phyloP scores from a whole-genome alignment of 2,797 vertebrate genomes.

The Peromyscus nudipes region DNA sequence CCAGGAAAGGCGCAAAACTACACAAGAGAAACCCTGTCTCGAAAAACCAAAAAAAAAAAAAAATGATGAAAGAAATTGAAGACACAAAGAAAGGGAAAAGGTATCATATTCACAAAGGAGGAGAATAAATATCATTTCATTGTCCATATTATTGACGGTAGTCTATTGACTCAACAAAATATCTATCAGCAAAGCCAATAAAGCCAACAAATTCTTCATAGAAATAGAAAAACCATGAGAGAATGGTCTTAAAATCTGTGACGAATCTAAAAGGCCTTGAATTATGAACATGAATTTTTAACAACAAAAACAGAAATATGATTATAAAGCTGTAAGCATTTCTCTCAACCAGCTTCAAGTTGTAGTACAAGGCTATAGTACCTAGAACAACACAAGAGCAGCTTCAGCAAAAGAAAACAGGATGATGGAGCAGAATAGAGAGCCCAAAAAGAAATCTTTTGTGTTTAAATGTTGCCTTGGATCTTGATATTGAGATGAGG shows the following conservation, averaged over 20 bases:
- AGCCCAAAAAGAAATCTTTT: not conserved
- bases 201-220: not conserved
- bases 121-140: not conserved
- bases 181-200: not conserved
- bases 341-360: not conserved
- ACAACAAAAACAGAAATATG: not conserved
- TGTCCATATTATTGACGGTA: not conserved
- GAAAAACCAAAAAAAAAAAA: too few relatives aligned
- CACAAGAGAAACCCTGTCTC: too few relatives aligned
- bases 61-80: not conserved
- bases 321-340: not conserved
- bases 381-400: not conserved
- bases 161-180: not conserved
- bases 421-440: not conserved
- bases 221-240: not conserved
- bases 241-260: not conserved
- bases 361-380: not conserved
- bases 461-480: not conserved
- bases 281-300: not conserved
- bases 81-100: not conserved
- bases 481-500: not conserved
- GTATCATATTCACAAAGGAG: not conserved
- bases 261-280: not conserved
- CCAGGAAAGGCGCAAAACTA: too few relatives aligned
- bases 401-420: not conserved